Base-by-base conservation (phyloP, 2,113 vertebrate species). In the Numenius arquata region DNA sequence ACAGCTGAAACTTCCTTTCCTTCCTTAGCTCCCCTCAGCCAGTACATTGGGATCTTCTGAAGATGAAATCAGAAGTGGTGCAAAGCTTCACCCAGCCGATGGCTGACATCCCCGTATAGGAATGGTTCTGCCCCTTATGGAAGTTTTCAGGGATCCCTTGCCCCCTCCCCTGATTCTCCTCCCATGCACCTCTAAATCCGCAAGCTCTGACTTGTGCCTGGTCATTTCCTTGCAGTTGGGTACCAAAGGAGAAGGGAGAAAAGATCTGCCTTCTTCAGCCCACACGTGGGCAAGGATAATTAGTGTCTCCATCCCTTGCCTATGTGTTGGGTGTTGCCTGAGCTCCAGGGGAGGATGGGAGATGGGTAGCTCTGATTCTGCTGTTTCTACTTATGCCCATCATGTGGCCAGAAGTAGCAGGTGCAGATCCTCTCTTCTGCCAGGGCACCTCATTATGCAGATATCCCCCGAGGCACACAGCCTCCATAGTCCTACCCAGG, bases 391-490 rank as follows among this genome's bases (percentile, higher is more conserved):
- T 36, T 71, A 70, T 43, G 48, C 59, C 71, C 41, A 21, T 90
- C 88, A 85, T 2, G 6, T 73, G 79, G n/a, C 29, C 65, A 21
- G 8, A 41, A 71, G 85, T 23, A 94, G 88, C 78, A 95, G 93
- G 82, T 95, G 90, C 78, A 90, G 18, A 59, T 93, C 59, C 55
- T 29, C 59, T 96, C 29, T 68, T 16, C 68, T 73, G 75, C 74
- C 71, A 83, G 85, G 92, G 30, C 67, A 89, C 38, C 63, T 96
- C 90, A 90, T 96, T 93, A 93, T 93, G 59, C 59, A 70, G 68
- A 80, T 81, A 85, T 73, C 50, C 89, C 93, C 59, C 0, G 3
- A 89, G 93, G 91, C 87, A 94, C 2, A 4, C 70, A 91, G 87
- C 53, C 48, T 96, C 84, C 81, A 88, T 47, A 82, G 85, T 75